Base-by-base conservation (phyloP, 2,888 invertebrate genomes). In the Stenoptilia bipunctidactyla region DNA sequence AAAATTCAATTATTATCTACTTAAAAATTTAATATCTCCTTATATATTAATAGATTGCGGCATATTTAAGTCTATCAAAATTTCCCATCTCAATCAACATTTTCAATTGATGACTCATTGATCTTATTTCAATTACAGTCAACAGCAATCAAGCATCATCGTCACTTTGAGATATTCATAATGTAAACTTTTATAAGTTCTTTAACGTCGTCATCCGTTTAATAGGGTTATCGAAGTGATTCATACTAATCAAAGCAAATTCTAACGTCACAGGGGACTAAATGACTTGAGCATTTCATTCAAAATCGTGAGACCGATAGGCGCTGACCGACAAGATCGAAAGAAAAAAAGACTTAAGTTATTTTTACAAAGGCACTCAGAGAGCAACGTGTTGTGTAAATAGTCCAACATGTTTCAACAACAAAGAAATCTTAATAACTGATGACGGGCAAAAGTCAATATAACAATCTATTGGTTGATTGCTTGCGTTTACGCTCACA, bases 371-470 rank as follows among this genome's bases (percentile, higher is more conserved):
- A 72, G 65, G 58, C 64, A 55, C 61, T 72, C 70, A 61, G 61
- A 72, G 63, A 57, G 69, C 68, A 64, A 53, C 76, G 77, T 82
- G 82, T 79, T 82, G 77, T 79, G 76, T 83, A 83, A 82, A 83
- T 80, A 83, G 80, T 80, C 69, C 76, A 67, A 79, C 80, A 80
- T 82, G 82, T 82, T 80, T 73, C 75, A 70, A 65, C 69, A 79
- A 83, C 82, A 83, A 83, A 79, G 82, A 79, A 75, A 69, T 79
- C 82, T 83, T 82, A 82, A 82, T 80, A 80, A 67, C 73, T 76
- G 80, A 80, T 82, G 82, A 83, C 82, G 75, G 67, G 80, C 75
- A 64, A 75, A 66, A 79, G 74, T 75, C 71, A 71, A 74, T 67
- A 67, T 63, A 76, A 83, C 82, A 83, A 83, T 82, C 77, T 69